Percentiles rank a stretch among this genome's conserved stretches.
These are phyloP conservation scores for Apamea anceps DNA, from an alignment of 2,888 invertebrate species.

Conservation along the genomic window DNA sequence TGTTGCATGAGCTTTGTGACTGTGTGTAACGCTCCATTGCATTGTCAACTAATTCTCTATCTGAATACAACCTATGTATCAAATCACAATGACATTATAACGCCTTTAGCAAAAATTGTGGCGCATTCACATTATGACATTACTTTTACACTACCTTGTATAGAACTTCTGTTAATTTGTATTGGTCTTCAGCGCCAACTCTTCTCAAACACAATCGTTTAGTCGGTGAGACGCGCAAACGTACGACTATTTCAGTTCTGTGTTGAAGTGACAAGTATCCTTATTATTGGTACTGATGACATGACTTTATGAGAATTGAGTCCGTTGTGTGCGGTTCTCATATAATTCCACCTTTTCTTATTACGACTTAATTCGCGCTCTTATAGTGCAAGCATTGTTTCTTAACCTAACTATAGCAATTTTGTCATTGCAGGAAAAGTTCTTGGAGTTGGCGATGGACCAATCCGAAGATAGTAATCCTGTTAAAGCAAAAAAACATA, in stretches of 20 bases:
- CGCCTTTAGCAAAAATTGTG: no score
- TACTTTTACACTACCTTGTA: no score
- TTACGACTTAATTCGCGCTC: not conserved
- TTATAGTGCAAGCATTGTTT: not conserved
- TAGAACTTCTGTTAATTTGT: not conserved
- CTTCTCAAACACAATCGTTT: not conserved
- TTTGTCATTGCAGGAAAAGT: conserved; percentile 79
- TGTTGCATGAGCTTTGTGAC: no score
- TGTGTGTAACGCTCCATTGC: no score
- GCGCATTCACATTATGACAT: no score
- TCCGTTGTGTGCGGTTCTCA: not conserved
- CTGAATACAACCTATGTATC: no score
- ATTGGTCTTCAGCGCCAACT: not conserved
- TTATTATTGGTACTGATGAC: not conserved
- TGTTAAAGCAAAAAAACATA: conserved; percentile 84
- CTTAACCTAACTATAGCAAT: not conserved
- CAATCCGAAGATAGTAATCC: conserved; percentile 73
- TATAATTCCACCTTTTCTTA: not conserved
- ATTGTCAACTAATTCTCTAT: no score
- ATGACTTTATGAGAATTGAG: not conserved
- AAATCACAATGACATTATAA: no score
- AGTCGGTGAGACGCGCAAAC: not conserved
- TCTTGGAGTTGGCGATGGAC: conserved; percentile 83
- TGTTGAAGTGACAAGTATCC: not conserved
- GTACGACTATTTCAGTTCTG: not conserved